phyloP scores from a whole-genome alignment of 2,113 vertebrate species.

The Sturnus vulgaris region DNA sequence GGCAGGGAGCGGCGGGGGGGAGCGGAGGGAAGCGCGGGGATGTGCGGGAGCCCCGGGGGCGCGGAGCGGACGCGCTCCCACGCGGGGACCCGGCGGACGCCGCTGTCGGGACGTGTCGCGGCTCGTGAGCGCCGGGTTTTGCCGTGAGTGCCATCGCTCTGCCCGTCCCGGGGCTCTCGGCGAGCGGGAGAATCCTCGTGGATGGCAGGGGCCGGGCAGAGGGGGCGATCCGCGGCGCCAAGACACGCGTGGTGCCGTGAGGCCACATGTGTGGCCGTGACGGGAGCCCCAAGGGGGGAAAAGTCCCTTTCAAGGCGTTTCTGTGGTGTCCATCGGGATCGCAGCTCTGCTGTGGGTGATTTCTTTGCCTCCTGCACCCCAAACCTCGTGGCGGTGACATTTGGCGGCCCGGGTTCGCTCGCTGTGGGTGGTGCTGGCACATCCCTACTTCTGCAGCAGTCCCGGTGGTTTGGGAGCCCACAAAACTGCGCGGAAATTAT shows the following conservation, averaged over 20 bases:
- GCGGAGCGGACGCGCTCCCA: not conserved
- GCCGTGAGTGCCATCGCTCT: not conserved
- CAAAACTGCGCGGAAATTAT: not conserved
- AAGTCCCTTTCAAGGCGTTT: not conserved
- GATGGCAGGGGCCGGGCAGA: not conserved
- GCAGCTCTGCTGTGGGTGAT: not conserved
- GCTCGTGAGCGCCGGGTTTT: not conserved
- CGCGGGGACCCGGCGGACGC: not conserved
- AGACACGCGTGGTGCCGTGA: not conserved
- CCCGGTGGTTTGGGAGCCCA: not conserved
- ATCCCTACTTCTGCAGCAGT: not conserved
- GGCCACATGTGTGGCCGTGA: not conserved
- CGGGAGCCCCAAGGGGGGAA: not conserved
- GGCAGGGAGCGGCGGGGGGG: not conserved
- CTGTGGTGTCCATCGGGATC: fast-evolving
- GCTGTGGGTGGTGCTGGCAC: not conserved
- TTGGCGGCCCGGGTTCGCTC: not conserved
- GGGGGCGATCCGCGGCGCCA: not conserved
- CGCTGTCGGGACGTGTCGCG: not conserved
- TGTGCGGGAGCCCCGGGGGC: not conserved
- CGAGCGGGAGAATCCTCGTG: fast-evolving
- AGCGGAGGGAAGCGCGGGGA: not conserved
- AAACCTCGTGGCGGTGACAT: not conserved
- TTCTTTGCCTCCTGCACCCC: not conserved
- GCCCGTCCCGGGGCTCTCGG: not conserved